Evolutionary conservation across 2,797 vertebrate species (phyloP).

Genomic region (Propithecus deckenii): DNA sequence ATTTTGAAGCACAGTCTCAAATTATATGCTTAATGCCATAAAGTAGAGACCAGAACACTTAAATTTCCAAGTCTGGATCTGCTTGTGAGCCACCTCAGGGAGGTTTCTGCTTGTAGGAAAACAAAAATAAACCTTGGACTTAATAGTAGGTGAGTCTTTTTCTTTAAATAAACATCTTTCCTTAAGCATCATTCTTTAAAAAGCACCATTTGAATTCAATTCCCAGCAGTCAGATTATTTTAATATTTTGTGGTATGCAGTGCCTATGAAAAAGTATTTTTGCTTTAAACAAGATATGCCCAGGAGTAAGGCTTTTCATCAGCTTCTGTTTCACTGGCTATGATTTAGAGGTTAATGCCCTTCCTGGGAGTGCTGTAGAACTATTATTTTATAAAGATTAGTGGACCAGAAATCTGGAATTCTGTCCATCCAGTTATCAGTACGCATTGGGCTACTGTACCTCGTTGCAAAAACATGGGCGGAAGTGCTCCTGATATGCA

Average conservation of each 20-base stretch:
- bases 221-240: neutral
- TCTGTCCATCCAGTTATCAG: neutral
- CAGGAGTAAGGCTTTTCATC: neutral
- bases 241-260: neutral
- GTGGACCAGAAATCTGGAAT: neutral
- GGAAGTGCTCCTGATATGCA: neutral
- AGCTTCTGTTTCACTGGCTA: neutral
- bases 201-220: neutral
- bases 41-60: neutral
- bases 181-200: neutral
- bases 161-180: neutral
- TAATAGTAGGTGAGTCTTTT: neutral
- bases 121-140: neutral
- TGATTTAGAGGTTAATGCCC: neutral
- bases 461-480: neutral
- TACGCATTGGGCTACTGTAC: neutral
- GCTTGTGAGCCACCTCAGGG: neutral
- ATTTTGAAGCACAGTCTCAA: neutral
- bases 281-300: constrained; percentile 27
- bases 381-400: neutral
- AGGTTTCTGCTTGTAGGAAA: neutral
- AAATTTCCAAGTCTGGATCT: neutral
- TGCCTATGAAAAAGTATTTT: neutral
- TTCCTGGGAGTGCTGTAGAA: neutral
- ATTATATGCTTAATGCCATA: neutral